Evolutionary conservation across 2,113 vertebrate genomes (phyloP).

Genomic region (Argyrosomus japonicus): DNA sequence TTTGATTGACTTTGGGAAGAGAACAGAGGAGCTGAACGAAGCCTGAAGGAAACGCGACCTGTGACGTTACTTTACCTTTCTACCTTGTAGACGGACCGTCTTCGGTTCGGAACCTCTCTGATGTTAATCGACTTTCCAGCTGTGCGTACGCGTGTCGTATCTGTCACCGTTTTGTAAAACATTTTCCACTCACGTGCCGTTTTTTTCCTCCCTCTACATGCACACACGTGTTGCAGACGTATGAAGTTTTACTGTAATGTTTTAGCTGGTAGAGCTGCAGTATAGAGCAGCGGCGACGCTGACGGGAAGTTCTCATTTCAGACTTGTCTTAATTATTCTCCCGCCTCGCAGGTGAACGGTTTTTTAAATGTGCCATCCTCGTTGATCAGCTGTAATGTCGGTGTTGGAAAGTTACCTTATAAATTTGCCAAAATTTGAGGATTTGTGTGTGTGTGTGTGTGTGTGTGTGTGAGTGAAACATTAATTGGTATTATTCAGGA

Average conservation of each 20-base stretch:
- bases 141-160: conserved; percentile 30
- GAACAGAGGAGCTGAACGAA: conserved; percentile 3
- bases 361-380: conserved; percentile 68
- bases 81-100: conserved; percentile 60
- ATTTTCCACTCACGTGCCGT: conserved; percentile 14
- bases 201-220: conserved; percentile 3
- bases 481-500: conserved; percentile 43
- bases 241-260: conserved; percentile 34
- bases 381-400: conserved; percentile 40
- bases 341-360: conserved; percentile 29
- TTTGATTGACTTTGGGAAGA: conserved; percentile 7
- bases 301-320: conserved; percentile 33
- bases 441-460: conserved; percentile 17
- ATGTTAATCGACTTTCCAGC: conserved; percentile 13
- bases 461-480: conserved; percentile 26
- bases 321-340: conserved; percentile 27
- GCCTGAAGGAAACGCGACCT: conserved; percentile 41
- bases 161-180: conserved; percentile 39
- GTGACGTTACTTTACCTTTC: conserved; percentile 47
- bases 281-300: conserved; percentile 11
- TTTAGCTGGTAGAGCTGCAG: conserved; percentile 48
- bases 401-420: conserved; percentile 36
- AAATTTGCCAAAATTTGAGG: conserved; percentile 36
- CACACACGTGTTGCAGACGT: conserved; percentile 19
- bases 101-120: conserved; percentile 8